A percentile compares a stretch with the other conserved stretches of the same genome.
phyloP scores from a whole-genome alignment of 2,888 invertebrate genomes.

The Spatulosminthurus flaviceps region DNA sequence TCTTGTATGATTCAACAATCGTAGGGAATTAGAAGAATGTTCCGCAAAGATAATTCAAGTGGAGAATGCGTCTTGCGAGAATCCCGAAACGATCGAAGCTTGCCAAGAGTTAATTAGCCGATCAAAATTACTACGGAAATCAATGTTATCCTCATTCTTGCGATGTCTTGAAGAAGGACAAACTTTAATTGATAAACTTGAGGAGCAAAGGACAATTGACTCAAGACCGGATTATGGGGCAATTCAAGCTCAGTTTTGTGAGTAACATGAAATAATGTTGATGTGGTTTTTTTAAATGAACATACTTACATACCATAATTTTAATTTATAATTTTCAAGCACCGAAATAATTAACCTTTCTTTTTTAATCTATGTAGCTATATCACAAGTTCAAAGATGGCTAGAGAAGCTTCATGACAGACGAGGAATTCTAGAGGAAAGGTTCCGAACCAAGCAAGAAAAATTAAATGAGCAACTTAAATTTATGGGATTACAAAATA shows the following conservation, averaged over 20 bases:
- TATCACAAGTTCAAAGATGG: constrained; percentile 76
- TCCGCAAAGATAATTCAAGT: constrained; percentile 38
- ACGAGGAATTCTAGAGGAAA: constrained; percentile 75
- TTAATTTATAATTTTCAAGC: background rate
- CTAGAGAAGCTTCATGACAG: constrained; percentile 79
- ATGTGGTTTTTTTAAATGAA: background rate
- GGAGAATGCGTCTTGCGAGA: constrained; percentile 37
- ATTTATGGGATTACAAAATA: constrained; percentile 73
- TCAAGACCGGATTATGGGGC: constrained; percentile 75
- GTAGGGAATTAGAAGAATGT: constrained; percentile 40
- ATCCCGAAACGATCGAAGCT: constrained; percentile 69
- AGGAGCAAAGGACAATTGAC: constrained; percentile 76
- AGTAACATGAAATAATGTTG: no score
- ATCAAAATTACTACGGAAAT: constrained; percentile 77
- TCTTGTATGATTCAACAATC: background rate
- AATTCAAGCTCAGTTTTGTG: constrained; percentile 70
- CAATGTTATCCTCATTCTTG: constrained; percentile 80
- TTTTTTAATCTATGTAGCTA: constrained; percentile 16
- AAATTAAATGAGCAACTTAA: constrained; percentile 81
- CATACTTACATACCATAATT: background rate
- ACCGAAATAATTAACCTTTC: background rate
- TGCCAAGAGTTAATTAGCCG: constrained; percentile 76
- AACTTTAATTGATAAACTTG: constrained; percentile 76
- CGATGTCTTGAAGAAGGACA: constrained; percentile 82
- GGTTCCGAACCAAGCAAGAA: constrained; percentile 75